Evolutionary conservation across 2,888 invertebrate species (phyloP).

Genomic region (Leptura quadrifasciata): DNA sequence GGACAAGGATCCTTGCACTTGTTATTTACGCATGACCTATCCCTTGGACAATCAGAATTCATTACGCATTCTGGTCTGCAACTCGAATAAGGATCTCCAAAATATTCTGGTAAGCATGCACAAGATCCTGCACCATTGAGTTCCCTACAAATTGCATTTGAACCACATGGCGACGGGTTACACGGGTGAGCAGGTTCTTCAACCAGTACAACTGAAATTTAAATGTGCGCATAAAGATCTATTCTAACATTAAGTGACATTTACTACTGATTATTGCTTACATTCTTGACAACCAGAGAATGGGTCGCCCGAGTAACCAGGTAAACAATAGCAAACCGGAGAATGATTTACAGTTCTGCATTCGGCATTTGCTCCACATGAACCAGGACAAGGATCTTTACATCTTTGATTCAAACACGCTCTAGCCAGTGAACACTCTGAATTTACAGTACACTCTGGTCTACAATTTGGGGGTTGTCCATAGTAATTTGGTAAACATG

Average conservation of each 20-base stretch:
- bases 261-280: conserved; percentile 58
- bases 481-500: conserved; percentile 83
- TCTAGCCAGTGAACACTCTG: conserved; percentile 83
- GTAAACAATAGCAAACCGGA: conserved; percentile 84
- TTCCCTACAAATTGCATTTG: conserved; percentile 90
- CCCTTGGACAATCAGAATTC: conserved; percentile 87
- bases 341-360: conserved; percentile 84
- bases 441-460: conserved; percentile 84
- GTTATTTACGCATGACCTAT: conserved; percentile 87
- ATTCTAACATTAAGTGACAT: conserved; percentile 15
- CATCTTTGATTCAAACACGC: conserved; percentile 85
- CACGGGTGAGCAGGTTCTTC: conserved; percentile 81
- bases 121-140: conserved; percentile 88
- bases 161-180: conserved; percentile 89
- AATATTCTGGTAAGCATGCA: conserved; percentile 87
- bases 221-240: conserved; percentile 26
- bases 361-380: conserved; percentile 83
- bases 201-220: conserved; percentile 74
- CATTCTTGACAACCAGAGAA: conserved; percentile 82
- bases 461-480: conserved; percentile 88
- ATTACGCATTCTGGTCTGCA: conserved; percentile 93
- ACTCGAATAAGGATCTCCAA: conserved; percentile 89
- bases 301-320: conserved; percentile 85
- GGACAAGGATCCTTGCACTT: conserved; percentile 90
- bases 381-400: conserved; percentile 84